phyloP scores from a whole-genome alignment of 1,140 invertebrate genomes.

The Trichonephila inaurata region DNA sequence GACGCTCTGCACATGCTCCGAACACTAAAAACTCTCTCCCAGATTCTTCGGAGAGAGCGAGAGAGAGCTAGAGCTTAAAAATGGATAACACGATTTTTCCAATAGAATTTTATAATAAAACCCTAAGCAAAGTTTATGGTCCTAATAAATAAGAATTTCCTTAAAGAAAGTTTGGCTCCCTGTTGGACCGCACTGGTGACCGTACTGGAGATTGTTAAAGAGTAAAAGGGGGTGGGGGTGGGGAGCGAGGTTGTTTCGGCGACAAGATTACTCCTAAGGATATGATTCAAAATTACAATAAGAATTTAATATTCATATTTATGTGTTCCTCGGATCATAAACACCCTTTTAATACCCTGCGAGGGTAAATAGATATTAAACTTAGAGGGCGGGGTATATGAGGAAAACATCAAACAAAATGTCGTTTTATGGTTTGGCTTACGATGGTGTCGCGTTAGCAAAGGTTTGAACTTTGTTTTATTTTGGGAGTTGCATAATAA shows the following conservation, averaged over 20 bases:
- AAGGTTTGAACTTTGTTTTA: conserved; percentile 52
- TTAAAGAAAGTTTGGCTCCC: conserved; percentile 67
- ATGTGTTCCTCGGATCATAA: conserved; percentile 74
- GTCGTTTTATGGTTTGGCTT: conserved; percentile 67
- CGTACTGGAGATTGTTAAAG: conserved; percentile 26
- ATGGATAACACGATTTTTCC: conserved; percentile 76
- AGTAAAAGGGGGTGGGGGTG: not conserved
- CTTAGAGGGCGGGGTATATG: conserved; percentile 39
- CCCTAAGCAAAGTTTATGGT: conserved; percentile 75
- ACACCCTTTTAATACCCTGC: conserved; percentile 74
- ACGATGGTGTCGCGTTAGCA: conserved; percentile 44
- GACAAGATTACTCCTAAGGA: conserved; percentile 75
- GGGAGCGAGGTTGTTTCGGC: conserved; percentile 29
- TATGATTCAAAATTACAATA: conserved; percentile 75
- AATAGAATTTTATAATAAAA: conserved; percentile 77
- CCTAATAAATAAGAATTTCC: conserved; percentile 75
- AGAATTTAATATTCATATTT: conserved; percentile 77
- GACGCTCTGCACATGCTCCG: conserved; percentile 59
- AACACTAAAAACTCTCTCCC: conserved; percentile 56
- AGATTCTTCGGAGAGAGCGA: not conserved
- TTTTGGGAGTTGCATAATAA: conserved; percentile 37
- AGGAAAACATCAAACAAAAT: conserved; percentile 73
- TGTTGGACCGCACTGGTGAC: conserved; percentile 46
- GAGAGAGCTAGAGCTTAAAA: conserved; percentile 66
- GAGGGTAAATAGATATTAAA: conserved; percentile 76